A percentile compares a stretch with the other conserved stretches of the same genome.
These are phyloP conservation scores for Odontocerum albicorne DNA, from an alignment of 2,888 invertebrate genomes.

Conservation along the genomic window DNA sequence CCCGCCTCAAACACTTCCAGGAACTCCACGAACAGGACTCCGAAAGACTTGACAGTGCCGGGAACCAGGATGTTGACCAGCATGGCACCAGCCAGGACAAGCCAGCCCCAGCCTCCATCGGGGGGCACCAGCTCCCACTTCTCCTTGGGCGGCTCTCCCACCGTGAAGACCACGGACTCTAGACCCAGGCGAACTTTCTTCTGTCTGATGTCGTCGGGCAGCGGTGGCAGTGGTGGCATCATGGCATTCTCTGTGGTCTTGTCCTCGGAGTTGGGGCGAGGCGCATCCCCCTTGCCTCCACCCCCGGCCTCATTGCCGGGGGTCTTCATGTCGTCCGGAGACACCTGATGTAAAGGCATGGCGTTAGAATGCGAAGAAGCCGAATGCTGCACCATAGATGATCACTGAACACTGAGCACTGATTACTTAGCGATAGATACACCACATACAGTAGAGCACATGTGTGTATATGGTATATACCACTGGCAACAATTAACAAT, in stretches of 20 bases:
- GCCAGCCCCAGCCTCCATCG: conserved; percentile 87
- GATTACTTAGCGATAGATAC: too few relatives aligned
- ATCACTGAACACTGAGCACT: too few relatives aligned
- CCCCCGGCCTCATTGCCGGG: not conserved
- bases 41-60: conserved; percentile 86
- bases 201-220: conserved; percentile 5
- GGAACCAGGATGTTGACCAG: conserved; percentile 84
- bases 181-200: conserved; percentile 22
- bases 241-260: not conserved
- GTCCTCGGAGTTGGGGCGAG: too few relatives aligned
- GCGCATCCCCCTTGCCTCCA: not conserved
- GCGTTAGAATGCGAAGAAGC: too few relatives aligned
- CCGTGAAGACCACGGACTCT: conserved; percentile 27
- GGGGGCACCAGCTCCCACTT: conserved; percentile 79
- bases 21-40: conserved; percentile 82
- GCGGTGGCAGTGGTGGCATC: conserved; percentile 12
- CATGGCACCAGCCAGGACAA: conserved; percentile 73
- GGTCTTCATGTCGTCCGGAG: too few relatives aligned
- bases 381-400: too few relatives aligned
- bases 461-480: too few relatives aligned
- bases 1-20: conserved; percentile 75
- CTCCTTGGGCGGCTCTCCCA: conserved; percentile 37
- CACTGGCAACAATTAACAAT: too few relatives aligned
- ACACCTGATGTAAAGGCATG: too few relatives aligned
- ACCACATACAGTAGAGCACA: too few relatives aligned